These are phyloP conservation scores for Podotricha telesiphe DNA, from an alignment of 2,888 invertebrate genomes.

Conservation along the genomic window DNA sequence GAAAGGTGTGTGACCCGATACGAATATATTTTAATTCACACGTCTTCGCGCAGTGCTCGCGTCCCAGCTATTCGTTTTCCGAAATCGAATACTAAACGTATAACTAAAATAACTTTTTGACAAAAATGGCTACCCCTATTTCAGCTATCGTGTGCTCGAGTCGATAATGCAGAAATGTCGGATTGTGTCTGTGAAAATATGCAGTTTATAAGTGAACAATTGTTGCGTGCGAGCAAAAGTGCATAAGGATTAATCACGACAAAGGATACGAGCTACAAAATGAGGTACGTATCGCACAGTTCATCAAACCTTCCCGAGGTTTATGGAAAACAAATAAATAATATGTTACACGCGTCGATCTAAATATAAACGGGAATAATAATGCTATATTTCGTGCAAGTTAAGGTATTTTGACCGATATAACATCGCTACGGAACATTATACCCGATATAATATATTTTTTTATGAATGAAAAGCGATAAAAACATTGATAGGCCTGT, in stretches of 20 bases:
- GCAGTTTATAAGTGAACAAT: constrained; percentile 80
- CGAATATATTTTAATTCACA: constrained; percentile 51
- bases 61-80: constrained; percentile 68
- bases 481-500: constrained; percentile 53
- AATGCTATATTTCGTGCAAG: constrained; percentile 55
- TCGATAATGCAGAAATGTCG: constrained; percentile 71
- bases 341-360: constrained; percentile 66
- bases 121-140: constrained; percentile 79
- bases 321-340: constrained; percentile 78
- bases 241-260: constrained; percentile 78
- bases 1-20: constrained; percentile 46
- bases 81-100: constrained; percentile 71
- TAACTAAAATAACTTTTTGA: constrained; percentile 66
- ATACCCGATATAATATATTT: constrained; percentile 71
- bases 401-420: constrained; percentile 57
- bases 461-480: constrained; percentile 75
- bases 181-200: constrained; percentile 74
- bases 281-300: constrained; percentile 80
- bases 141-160: constrained; percentile 62
- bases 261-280: constrained; percentile 77
- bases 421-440: constrained; percentile 72
- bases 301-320: constrained; percentile 68
- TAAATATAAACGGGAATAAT: constrained; percentile 70
- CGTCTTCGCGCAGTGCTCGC: constrained; percentile 67
- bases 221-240: constrained; percentile 80